Conservation (phyloP, 2,113 vertebrate species). For the Caranx ignobilis region DNA sequence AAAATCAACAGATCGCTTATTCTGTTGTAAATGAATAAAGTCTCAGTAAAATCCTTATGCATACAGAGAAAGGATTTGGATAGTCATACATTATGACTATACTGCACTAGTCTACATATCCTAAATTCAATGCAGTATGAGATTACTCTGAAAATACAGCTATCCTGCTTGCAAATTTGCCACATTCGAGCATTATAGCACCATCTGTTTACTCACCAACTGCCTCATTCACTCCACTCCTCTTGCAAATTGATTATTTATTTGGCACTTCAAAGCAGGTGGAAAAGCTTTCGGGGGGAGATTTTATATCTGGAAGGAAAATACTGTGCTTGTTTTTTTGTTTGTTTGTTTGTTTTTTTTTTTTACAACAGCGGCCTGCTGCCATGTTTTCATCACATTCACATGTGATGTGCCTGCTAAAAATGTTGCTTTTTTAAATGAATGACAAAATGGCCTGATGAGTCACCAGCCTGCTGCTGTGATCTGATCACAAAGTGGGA, state of each 20-base stretch:
- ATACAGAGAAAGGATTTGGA: background rate
- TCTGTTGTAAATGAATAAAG: background rate
- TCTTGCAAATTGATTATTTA: background rate
- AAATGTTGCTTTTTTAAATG: background rate
- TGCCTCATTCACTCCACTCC: background rate
- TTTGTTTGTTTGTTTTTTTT: background rate
- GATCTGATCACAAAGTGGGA: conserved; percentile 15
- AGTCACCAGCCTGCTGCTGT: conserved; percentile 30
- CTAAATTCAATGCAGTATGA: background rate
- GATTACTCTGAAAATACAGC: background rate
- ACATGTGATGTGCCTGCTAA: background rate
- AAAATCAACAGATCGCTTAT: background rate
- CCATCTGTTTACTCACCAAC: conserved; percentile 17
- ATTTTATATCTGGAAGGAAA: conserved; percentile 3
- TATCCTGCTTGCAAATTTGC: background rate
- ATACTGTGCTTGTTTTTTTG: background rate
- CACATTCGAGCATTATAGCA: background rate
- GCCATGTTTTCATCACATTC: conserved; percentile 1
- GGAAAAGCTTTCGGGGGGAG: background rate
- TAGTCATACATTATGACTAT: too few relatives aligned
- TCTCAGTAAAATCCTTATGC: background rate
- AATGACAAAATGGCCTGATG: conserved; percentile 25
- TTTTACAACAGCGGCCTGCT: background rate
- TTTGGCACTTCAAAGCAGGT: background rate
- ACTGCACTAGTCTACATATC: too few relatives aligned